A percentile compares a stretch with the other conserved stretches of the same genome.
Conservation (phyloP, 2,113 vertebrate genomes). For the Oryzias curvinotus region DNA sequence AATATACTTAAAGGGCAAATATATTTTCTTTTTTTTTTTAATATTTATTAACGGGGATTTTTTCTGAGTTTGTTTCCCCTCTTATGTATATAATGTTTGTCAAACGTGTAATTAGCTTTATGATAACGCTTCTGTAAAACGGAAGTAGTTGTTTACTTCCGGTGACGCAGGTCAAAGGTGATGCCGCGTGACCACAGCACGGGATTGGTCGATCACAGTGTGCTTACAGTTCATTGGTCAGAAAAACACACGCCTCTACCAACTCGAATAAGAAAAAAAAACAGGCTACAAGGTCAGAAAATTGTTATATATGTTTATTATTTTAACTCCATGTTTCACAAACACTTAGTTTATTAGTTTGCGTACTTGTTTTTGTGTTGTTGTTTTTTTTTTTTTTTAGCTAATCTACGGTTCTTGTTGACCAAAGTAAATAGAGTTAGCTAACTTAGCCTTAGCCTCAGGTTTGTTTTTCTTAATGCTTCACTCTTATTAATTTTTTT, state of each 20-base stretch:
- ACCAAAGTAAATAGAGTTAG: too few relatives aligned
- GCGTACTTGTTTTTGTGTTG: not conserved
- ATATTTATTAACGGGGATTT: too few relatives aligned
- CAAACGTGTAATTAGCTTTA: too few relatives aligned
- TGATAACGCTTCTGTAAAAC: too few relatives aligned
- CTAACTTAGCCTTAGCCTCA: too few relatives aligned
- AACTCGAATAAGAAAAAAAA: conserved; percentile 23
- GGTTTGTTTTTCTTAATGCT: too few relatives aligned
- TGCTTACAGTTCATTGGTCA: conserved; percentile 60
- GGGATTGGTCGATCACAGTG: conserved; percentile 54
- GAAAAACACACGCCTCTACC: conserved; percentile 36
- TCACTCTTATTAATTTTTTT: too few relatives aligned
- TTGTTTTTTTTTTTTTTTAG: not conserved
- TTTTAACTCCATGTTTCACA: not conserved
- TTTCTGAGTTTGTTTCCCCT: too few relatives aligned
- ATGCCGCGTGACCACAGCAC: fast-evolving
- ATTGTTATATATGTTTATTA: too few relatives aligned
- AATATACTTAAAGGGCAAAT: too few relatives aligned
- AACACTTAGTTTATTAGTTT: not conserved
- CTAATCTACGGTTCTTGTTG: not conserved
- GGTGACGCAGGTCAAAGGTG: conserved; percentile 37
- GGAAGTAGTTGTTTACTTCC: conserved; percentile 31
- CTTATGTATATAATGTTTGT: too few relatives aligned
- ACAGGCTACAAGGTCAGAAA: conserved; percentile 70
- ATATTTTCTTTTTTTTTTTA: too few relatives aligned